These are phyloP conservation scores for Dicrostonyx torquatus DNA, from an alignment of 2,797 vertebrate species.

Conservation along the genomic window DNA sequence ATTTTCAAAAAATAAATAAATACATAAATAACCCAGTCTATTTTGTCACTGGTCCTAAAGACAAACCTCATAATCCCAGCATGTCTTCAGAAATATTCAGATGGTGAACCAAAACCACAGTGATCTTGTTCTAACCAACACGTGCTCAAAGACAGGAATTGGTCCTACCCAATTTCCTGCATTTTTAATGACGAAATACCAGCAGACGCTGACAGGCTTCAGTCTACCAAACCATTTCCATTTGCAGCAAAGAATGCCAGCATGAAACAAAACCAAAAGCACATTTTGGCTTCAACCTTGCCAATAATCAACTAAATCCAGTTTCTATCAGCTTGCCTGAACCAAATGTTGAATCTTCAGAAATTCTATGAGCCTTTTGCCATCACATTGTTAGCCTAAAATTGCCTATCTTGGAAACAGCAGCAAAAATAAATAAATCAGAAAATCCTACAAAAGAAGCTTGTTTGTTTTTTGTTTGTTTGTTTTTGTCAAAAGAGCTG, in stretches of 20 bases:
- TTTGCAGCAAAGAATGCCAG: not conserved
- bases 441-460: not conserved
- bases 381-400: not conserved
- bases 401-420: not conserved
- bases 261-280: not conserved
- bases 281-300: not conserved
- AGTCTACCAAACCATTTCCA: not conserved
- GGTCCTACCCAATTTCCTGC: not conserved
- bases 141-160: not conserved
- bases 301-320: not conserved
- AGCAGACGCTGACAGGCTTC: not conserved
- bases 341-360: constrained; percentile 24
- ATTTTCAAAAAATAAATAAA: not conserved
- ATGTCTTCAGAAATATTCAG: not conserved
- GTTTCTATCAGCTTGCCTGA: not conserved
- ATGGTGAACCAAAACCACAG: not conserved
- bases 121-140: not conserved
- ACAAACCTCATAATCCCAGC: not conserved
- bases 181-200: not conserved
- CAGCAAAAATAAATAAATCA: not conserved
- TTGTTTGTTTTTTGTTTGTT: not conserved
- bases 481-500: not conserved
- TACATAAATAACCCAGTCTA: not conserved
- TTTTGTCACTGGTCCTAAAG: not conserved
- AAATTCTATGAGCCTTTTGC: not conserved